A percentile compares a stretch with the other conserved stretches of the same genome.
Conservation (phyloP, 1,140 invertebrate genomes). For the Hycleus cichorii region DNA sequence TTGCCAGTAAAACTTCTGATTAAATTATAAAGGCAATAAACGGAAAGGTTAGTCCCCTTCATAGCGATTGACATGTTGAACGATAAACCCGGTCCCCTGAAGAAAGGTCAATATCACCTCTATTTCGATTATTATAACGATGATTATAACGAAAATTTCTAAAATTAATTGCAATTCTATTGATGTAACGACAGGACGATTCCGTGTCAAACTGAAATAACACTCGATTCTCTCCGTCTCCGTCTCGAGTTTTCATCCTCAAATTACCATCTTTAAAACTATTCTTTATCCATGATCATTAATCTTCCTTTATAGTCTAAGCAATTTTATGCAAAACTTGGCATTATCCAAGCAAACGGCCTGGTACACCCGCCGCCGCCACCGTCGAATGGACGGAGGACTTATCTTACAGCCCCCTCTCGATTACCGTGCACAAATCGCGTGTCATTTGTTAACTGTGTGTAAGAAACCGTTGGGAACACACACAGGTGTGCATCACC, state of each 20-base stretch:
- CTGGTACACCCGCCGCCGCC: neutral
- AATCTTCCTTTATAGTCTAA: constrained; percentile 36
- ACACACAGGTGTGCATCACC: constrained; percentile 29
- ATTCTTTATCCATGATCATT: constrained; percentile 33
- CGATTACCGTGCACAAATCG: constrained; percentile 38
- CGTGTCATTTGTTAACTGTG: constrained; percentile 37
- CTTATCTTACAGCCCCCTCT: constrained; percentile 35
- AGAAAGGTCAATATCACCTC: constrained; percentile 13
- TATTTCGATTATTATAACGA: neutral
- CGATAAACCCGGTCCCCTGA: neutral
- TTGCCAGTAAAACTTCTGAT: constrained; percentile 28
- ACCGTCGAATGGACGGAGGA: constrained; percentile 19
- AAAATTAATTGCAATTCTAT: no score
- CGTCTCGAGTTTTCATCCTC: constrained; percentile 8
- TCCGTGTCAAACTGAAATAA: constrained; percentile 13
- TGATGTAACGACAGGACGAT: neutral
- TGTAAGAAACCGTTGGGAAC: constrained; percentile 29
- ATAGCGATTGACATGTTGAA: constrained; percentile 19
- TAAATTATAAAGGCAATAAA: constrained; percentile 31
- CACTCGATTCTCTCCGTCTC: neutral
- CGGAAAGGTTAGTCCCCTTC: constrained; percentile 25
- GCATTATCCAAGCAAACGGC: constrained; percentile 25
- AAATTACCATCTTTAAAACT: constrained; percentile 32
- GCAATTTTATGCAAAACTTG: constrained; percentile 38
- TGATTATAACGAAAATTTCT: no score